Percentiles rank a stretch among this genome's conserved stretches.
Conservation (phyloP, 2,888 invertebrate species). For the Leptinotarsa peninsularis region DNA sequence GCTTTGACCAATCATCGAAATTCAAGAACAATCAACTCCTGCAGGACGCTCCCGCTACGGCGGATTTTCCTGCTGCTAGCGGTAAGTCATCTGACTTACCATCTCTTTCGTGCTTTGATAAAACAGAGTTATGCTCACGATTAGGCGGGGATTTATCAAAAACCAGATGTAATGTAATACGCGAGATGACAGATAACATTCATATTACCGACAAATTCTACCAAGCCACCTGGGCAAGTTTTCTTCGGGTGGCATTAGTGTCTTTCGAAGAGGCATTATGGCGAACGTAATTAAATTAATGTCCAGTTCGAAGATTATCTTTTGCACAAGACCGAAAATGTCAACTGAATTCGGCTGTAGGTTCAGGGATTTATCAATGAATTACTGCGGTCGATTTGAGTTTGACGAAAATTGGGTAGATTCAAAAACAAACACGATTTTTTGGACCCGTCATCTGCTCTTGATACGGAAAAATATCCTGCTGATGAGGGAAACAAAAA, state of each 20-base stretch:
- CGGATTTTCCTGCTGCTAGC: not conserved
- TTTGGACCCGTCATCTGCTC: too few species aligned
- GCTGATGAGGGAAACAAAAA: too few species aligned
- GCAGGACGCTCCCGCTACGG: not conserved
- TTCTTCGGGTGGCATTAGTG: constrained; percentile 41
- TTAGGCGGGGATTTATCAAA: constrained; percentile 57
- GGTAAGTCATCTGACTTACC: not conserved
- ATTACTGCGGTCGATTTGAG: not conserved
- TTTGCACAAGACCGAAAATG: constrained; percentile 7
- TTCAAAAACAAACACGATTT: too few species aligned
- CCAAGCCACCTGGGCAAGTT: constrained; percentile 54
- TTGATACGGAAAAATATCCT: too few species aligned
- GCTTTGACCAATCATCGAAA: too few species aligned
- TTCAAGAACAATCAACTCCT: not conserved
- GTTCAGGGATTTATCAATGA: constrained; percentile 6
- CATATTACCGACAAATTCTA: constrained; percentile 43
- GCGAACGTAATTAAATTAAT: constrained; percentile 45
- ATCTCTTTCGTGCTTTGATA: constrained; percentile 41
- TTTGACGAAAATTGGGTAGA: not conserved
- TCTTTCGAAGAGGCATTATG: constrained; percentile 42
- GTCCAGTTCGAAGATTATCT: constrained; percentile 38
- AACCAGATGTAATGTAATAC: constrained; percentile 61
- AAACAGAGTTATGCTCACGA: constrained; percentile 55
- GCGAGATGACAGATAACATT: constrained; percentile 53
- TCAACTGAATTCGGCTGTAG: not conserved